Base-by-base conservation (phyloP, 2,797 vertebrate species). In the Anguilla pacifica region DNA sequence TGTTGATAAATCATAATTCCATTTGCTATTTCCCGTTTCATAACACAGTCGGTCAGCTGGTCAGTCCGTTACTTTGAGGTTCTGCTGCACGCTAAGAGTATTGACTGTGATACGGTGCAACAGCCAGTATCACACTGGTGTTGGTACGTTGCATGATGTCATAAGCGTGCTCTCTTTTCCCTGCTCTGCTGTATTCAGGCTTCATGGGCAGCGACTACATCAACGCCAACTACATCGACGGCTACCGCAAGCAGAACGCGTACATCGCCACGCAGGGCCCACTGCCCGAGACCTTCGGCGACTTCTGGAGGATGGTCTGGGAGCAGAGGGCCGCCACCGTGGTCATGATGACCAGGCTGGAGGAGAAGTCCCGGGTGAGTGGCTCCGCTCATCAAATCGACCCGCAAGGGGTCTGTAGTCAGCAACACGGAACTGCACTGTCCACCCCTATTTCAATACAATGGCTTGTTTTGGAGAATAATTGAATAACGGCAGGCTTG, bases 221-320 rank as follows among this genome's bases (percentile, higher is more conserved):
- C 93, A 99, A 99, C 0, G 97, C 98, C 92, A 99, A 99, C 96
- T 99, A 98, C 93, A 97, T 99, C 0, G 98, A 99, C 0, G 98
- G 98, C 88, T 99, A 99, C 94, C 96, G 98, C 90, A 98, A 99
- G 96, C 98, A 99, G 95, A 99, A 99, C 0, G 98, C 98, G 0
- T 99, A 99, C 95, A 99, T 99, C 0, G 98, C 98, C 91, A 99
- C 98, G 0, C 98, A 99, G 94, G 98, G 98, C 0, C 97, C 98
- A 0, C 95, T 99, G 93, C 97, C 98, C 0, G 98, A 99, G 94
- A 99, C 97, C 0, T 99, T 99, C 0, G 97, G 98, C 0, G 98
- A 99, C 92, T 99, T 99, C 91, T 99, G 98, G 98, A 96, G 98
- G 89, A 99, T 98, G 98, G 98, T 99, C 91, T 99, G 98, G 98